Percentiles rank a stretch among this genome's conserved stretches.
These are phyloP conservation scores for Neopelma chrysocephalum DNA, from an alignment of 2,797 vertebrate genomes.

Conservation along the genomic window DNA sequence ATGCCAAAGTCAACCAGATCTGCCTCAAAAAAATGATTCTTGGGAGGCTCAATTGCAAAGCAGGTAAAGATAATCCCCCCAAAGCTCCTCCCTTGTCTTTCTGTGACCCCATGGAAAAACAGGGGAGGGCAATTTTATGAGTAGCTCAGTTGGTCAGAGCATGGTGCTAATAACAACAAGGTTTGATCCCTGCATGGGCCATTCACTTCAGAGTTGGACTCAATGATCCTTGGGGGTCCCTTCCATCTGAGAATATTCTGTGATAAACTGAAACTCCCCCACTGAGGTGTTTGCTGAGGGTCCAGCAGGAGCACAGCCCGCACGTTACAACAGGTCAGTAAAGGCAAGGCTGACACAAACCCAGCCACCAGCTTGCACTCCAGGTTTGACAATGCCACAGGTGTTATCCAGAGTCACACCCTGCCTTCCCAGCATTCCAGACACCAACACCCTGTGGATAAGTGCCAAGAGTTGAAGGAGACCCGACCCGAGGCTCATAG, in stretches of 20 bases:
- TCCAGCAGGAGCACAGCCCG: not conserved
- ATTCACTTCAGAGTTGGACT: not conserved
- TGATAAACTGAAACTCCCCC: not conserved
- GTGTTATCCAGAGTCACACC: not conserved
- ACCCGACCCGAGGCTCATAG: fast-evolving
- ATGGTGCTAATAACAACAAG: not conserved
- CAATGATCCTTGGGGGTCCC: not conserved
- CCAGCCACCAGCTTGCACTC: not conserved
- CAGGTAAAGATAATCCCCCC: not conserved
- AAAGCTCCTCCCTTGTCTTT: not conserved
- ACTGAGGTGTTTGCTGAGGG: fast-evolving
- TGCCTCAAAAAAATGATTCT: not conserved
- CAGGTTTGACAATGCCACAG: fast-evolving
- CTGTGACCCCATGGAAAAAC: not conserved
- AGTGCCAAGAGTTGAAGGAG: fast-evolving
- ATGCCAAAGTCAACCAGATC: not conserved
- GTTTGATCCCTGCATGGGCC: not conserved
- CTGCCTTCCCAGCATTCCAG: not conserved
- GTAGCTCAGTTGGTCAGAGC: not conserved
- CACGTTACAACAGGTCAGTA: fast-evolving
- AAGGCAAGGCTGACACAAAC: not conserved
- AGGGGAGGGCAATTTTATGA: fast-evolving
- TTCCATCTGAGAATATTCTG: not conserved
- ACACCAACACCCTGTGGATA: not conserved
- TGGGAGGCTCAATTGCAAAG: not conserved